Base-by-base conservation (phyloP, 2,797 vertebrate species). In the Crocodylus rhombifer region DNA sequence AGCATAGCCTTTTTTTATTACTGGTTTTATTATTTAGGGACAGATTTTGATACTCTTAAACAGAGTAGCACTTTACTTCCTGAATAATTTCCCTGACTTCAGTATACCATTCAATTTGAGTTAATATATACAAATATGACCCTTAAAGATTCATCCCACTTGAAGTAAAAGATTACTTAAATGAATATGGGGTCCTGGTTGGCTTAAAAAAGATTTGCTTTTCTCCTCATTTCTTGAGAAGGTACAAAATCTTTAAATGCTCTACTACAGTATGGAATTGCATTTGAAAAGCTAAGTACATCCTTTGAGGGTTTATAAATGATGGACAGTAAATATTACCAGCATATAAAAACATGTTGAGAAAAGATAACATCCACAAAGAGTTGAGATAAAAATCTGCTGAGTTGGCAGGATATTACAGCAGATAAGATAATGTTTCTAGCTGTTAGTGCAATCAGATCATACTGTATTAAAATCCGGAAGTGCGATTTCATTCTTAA, bases 401-500 rank as follows among this genome's bases (percentile, higher is more conserved):
- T 28, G 89, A 87, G 26, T 7, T 82, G 91, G 88, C 93, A 90
- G 93, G 96, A 95, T 92, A 87, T 97, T 79, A 55, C 80, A 61
- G 69, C 13, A 23, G 21, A 75, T 88, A 90, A 96, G 87, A 80
- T 60, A 60, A 36, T 71, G 76, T 86, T 91, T 73, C 88, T 86
- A 92, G 92, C 92, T 58, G 21, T 64, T n/a, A 42, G 61, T 57
- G 76, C 73, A 77, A 84, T 85, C 77, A 82, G 58, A 80, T 86
- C 58, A 65, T 74, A 30, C 63, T 56, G 30, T 84, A 20, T 79
- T 86, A 84, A 93, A 82, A 78, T 62, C 75, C 76, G 92, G 94
- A 97, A 96, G 88, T 93, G 82, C 80, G 94, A 71, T 90, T 93
- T 90, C 80, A 94, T 90, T 88, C 57, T 85, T 80, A 42, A 15